Base-by-base conservation (phyloP, 35 echinoderm and acorn worm genomes). In the Ophioderma brevispina region DNA sequence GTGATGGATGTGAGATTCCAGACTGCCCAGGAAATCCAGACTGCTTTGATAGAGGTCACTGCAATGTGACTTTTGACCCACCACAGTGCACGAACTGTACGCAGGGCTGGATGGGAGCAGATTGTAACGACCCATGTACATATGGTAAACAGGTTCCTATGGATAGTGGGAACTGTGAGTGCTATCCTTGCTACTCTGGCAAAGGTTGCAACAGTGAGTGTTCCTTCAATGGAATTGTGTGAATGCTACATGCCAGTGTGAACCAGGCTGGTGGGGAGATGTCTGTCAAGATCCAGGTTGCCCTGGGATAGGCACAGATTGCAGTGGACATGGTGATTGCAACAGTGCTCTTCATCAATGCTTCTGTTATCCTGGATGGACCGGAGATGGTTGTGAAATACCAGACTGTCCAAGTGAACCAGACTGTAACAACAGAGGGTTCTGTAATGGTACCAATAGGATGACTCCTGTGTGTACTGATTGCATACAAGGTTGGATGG, bases 371-470 rank as follows among this genome's bases (percentile, higher is more conserved):
- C 95, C 95, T 43, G 95, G 95, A 30, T 97, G 95, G 95, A 90
- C 64, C 49, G 95, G 95, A 14, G 80, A 91, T 79, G 95, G 87
- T 19, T 97, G 95, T 84, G 84, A 93, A 4, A 35, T 91, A 17
- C 87, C 95, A 31, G 95, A 97, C 80, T 97, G 95, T 37, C 91
- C 95, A 55, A 92, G 95, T 33, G 89, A 85, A 36, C 95, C 95
- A 33, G 91, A 92, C 41, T 97, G 95, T 76, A 91, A 86, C 75
- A 88, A 85, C 5, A 84, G 84, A 77, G 95, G 95, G 13, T 75
- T 85, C 25, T 95, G 94, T 63, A 90, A 95, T 80, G 79, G 84
- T 30, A 92, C 90, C 1, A 82, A 75, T 46, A 34, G 37, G 5
- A 32, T 35, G 0, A 39, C 37, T 0, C 85, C 85, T 0, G 85